Evolutionary conservation across 2,797 vertebrate species (phyloP), one percentile per base, ranked within the genome.

Genomic region (Orestias chungarensis): DNA sequence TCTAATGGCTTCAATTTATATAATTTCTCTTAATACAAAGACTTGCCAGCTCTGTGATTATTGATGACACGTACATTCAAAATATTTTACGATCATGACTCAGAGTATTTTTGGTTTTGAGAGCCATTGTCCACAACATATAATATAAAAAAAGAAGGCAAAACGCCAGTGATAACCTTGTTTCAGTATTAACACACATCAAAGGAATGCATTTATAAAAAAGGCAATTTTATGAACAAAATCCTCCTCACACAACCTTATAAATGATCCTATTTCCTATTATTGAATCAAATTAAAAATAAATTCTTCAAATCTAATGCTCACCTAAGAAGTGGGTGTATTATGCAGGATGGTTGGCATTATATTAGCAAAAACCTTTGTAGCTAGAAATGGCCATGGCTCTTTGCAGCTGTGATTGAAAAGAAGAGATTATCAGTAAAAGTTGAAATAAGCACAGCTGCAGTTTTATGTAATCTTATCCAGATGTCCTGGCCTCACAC

Each of bases 401-500:
- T 46, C 40, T 65, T 17, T 46, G 40, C 18, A 40, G 35, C 23
- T 18, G 8, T 43, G 29, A 65, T 7, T 29, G 73, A 67, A 38
- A 68, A 42, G 66, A 64, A 59, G 42, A 25, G 42, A 75, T 74
- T 64, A 38, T 70, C 38, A 35, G 47, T 68, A 23, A 55, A 49
- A 71, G 62, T 35, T 75, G 67, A 80, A 66, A 61, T 52, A 64
- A 80, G 15, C 38, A 2, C 33, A 54, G 14, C 23, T 73, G 20
- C 27, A 65, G 25, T 55, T 64, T 76, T 29, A 2, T 6, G 11
- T 75, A 75, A 84, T 75, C 54, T 65, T 38, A 54, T 80, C 66
- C 77, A 84, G 73, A 80, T 86, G 76, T 55, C 0, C 17, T 38
- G 59, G 52, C 66, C 15, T 76, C 27, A 44, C 25, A 2, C 54